A percentile compares a stretch with the other conserved stretches of the same genome.
phyloP scores from a whole-genome alignment of 2,797 vertebrate genomes.

The Sebastes kiyomatsui region DNA sequence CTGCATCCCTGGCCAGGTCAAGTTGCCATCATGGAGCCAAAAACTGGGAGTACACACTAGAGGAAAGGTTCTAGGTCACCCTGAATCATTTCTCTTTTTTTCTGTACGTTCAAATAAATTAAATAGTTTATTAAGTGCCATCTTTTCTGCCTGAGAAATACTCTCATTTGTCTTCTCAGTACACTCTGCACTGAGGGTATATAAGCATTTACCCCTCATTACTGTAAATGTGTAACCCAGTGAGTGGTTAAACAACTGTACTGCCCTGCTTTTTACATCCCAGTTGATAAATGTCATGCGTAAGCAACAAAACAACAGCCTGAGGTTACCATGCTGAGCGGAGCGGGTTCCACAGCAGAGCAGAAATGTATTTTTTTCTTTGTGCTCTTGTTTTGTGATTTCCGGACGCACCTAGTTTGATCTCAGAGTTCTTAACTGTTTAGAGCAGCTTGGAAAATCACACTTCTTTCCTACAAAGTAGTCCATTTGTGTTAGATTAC shows the following conservation, averaged over 20 bases:
- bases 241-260: background rate
- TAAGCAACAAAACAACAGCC: background rate
- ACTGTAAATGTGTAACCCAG: background rate
- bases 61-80: background rate
- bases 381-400: background rate
- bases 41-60: background rate
- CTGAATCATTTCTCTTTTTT: background rate
- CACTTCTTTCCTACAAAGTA: background rate
- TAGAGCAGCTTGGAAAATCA: background rate
- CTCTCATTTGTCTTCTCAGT: background rate
- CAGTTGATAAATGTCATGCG: background rate
- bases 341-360: background rate
- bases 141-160: conserved; percentile 31
- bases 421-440: background rate
- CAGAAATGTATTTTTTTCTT: background rate
- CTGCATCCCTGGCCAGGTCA: background rate
- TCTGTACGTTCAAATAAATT: background rate
- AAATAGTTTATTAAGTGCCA: background rate
- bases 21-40: background rate
- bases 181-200: background rate
- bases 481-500: background rate
- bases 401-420: background rate
- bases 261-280: background rate
- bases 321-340: background rate
- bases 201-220: background rate